Evolutionary conservation across 2,797 vertebrate species (phyloP).

Genomic region (Cryptoprocta ferox): DNA sequence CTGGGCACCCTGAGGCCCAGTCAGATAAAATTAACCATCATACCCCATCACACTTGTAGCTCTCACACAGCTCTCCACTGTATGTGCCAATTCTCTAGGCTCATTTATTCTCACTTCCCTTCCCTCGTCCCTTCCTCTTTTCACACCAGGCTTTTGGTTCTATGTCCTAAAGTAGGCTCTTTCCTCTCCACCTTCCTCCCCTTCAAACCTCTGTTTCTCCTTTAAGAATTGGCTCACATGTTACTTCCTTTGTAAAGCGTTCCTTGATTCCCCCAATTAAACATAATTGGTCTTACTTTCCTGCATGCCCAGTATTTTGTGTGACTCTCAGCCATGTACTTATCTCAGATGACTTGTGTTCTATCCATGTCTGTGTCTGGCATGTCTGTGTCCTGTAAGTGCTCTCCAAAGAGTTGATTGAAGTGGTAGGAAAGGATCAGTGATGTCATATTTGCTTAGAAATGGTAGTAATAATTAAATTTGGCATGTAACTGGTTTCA

Average conservation of each 20-base stretch:
- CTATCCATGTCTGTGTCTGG: neutral
- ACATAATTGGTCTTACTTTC: neutral
- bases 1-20: neutral
- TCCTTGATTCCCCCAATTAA: neutral
- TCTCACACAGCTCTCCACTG: neutral
- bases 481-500: neutral
- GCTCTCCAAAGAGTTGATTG: neutral
- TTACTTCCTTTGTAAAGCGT: neutral
- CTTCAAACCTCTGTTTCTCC: neutral
- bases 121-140: neutral
- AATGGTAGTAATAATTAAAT: neutral
- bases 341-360: neutral
- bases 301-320: neutral
- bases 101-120: neutral
- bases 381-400: neutral
- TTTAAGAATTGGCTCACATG: neutral
- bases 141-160: neutral
- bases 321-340: neutral
- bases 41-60: neutral
- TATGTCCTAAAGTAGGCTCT: neutral
- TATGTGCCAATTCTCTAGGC: neutral
- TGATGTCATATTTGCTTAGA: neutral
- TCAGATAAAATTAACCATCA: neutral
- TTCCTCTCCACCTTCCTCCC: neutral
- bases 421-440: neutral